Evolutionary conservation across 2,797 vertebrate species (phyloP).

Genomic region (Sebastes kiyomatsui): DNA sequence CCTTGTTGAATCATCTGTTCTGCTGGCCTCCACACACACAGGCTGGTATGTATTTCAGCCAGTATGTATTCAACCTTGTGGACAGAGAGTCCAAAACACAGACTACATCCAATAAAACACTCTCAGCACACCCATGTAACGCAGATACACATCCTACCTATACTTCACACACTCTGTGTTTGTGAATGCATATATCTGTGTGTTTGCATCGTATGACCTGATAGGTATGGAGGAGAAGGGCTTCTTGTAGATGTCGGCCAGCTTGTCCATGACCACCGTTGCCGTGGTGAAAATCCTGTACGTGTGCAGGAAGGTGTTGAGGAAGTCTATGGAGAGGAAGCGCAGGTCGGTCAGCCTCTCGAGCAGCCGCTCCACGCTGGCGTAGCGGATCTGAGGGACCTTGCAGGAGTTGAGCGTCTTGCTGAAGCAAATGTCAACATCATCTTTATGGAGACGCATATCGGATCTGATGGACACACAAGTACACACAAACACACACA

Average conservation of each 20-base stretch:
- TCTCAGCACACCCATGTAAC: neutral
- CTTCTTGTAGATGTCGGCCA: conserved; percentile 95
- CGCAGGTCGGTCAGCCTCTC: conserved; percentile 96
- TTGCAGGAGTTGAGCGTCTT: conserved; percentile 99
- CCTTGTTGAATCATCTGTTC: conserved; percentile 45
- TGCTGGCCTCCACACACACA: conserved; percentile 32
- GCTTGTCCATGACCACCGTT: conserved; percentile 92
- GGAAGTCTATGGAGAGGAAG: conserved; percentile 98
- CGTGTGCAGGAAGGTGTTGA: conserved; percentile 98
- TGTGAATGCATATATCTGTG: neutral
- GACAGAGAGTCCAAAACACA: conserved; percentile 25
- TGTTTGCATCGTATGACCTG: conserved; percentile 81
- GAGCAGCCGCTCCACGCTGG: conserved; percentile 94
- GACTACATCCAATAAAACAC: conserved; percentile 23
- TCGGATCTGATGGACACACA: conserved; percentile 88
- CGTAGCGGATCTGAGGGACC: conserved; percentile 98
- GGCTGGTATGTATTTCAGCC: conserved; percentile 27
- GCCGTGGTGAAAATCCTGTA: conserved; percentile 97
- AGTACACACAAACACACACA: conserved; percentile 53
- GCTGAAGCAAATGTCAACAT: conserved; percentile 98
- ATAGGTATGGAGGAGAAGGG: conserved; percentile 97
- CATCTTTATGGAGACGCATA: conserved; percentile 95
- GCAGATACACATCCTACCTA: neutral
- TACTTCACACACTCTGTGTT: neutral
- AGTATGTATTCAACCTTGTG: conserved; percentile 31